Percentiles rank a stretch among this genome's conserved stretches.
phyloP scores from a whole-genome alignment of 1,140 invertebrate genomes.

The Zeugodacus cucurbitae region DNA sequence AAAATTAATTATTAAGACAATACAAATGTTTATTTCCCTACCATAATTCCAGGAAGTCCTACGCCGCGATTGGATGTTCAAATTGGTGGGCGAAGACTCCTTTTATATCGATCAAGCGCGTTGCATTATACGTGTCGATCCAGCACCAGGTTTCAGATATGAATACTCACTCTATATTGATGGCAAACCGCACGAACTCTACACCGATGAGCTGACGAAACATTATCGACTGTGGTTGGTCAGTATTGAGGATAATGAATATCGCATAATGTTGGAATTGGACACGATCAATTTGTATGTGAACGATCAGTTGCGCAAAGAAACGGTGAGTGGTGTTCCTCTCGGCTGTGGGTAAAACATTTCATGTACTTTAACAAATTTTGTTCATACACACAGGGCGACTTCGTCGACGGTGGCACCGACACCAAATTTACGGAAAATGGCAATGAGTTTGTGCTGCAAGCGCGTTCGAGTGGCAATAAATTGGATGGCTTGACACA shows the following conservation, averaged over 20 bases:
- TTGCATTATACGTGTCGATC: slow-evolving; percentile 73
- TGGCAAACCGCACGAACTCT: slow-evolving; percentile 81
- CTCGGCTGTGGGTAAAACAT: neutral
- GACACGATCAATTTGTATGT: slow-evolving; percentile 62
- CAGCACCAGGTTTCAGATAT: slow-evolving; percentile 82
- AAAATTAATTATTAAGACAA: no score
- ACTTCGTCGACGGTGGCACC: slow-evolving; percentile 85
- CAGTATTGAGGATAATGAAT: slow-evolving; percentile 59
- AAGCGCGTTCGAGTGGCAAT: slow-evolving; percentile 63
- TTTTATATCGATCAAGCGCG: slow-evolving; percentile 68
- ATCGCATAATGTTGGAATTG: slow-evolving; percentile 74
- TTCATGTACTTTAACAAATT: neutral
- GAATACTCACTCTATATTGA: slow-evolving; percentile 80
- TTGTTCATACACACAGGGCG: slow-evolving; percentile 70
- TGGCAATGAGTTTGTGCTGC: slow-evolving; percentile 57
- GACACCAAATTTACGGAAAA: slow-evolving; percentile 77
- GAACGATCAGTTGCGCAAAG: slow-evolving; percentile 60
- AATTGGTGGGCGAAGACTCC: slow-evolving; percentile 79
- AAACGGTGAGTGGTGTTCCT: slow-evolving; percentile 50
- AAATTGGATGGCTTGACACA: slow-evolving; percentile 62
- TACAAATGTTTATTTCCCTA: no score
- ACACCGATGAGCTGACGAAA: slow-evolving; percentile 80
- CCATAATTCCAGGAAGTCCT: slow-evolving; percentile 75
- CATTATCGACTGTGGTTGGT: slow-evolving; percentile 70
- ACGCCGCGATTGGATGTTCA: slow-evolving; percentile 88